These are phyloP conservation scores for Ectemnius lituratus DNA, from an alignment of 2,888 invertebrate species.

Conservation along the genomic window DNA sequence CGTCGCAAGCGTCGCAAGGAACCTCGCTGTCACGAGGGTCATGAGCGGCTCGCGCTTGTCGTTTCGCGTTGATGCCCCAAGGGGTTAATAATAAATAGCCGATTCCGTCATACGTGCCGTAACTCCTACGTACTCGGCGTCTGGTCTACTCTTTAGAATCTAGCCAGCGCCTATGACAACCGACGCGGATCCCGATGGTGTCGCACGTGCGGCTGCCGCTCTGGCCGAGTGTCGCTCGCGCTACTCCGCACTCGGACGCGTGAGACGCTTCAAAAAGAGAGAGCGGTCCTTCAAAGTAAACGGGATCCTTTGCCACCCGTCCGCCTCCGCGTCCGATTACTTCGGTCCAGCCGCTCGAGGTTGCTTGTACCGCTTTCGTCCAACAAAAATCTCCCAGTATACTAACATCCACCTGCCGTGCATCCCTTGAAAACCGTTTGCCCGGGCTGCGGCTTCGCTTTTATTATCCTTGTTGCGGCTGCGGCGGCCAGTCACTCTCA, in stretches of 20 bases:
- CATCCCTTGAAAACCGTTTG: not conserved
- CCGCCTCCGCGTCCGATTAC: no score
- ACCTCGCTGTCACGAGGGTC: not conserved
- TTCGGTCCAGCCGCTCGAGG: no score
- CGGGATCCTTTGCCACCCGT: not conserved
- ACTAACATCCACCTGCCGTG: not conserved
- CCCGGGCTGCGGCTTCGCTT: not conserved
- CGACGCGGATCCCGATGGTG: conserved; percentile 33
- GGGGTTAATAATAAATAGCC: conserved; percentile 60
- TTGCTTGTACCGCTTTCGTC: no score
- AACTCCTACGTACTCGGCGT: conserved; percentile 38
- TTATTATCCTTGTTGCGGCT: not conserved
- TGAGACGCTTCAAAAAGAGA: conserved; percentile 45
- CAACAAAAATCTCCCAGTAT: no score
- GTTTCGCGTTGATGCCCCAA: conserved; percentile 50
- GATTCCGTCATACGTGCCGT: conserved; percentile 38
- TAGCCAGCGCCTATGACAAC: conserved; percentile 43
- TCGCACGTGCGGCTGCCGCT: conserved; percentile 33
- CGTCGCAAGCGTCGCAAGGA: not conserved
- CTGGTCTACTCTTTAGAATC: conserved; percentile 38
- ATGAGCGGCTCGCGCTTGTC: conserved; percentile 15
- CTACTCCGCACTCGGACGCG: conserved; percentile 25
- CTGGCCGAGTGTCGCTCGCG: conserved; percentile 17
- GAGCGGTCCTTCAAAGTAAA: conserved; percentile 15
- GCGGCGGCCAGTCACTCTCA: conserved; percentile 17